These are phyloP conservation scores for Melospiza melodia DNA, from an alignment of 2,113 vertebrate species.

Conservation along the genomic window DNA sequence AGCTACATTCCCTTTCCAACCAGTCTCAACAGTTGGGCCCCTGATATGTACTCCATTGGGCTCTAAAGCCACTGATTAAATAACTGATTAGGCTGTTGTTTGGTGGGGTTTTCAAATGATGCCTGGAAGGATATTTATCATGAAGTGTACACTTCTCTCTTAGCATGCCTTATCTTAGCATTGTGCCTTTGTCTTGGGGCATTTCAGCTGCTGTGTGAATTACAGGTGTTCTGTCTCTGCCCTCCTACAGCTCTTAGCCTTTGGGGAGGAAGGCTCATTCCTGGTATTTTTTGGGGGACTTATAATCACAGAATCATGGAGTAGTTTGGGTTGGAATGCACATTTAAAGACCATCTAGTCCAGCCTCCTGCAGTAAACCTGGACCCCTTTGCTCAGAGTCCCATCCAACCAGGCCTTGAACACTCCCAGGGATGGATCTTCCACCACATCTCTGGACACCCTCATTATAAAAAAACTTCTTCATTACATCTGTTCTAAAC, in stretches of 20 bases:
- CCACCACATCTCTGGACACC: background rate
- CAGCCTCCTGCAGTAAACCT: background rate
- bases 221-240: background rate
- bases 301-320: background rate
- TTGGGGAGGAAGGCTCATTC: background rate
- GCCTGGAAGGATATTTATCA: background rate
- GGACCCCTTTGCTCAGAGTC: background rate
- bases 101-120: background rate
- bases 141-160: background rate
- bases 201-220: background rate
- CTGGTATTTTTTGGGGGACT: background rate
- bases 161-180: background rate
- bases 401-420: background rate
- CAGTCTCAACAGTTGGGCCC: background rate
- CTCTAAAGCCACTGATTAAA: background rate
- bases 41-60: background rate
- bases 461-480: background rate
- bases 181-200: accelerated
- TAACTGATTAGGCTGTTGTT: background rate
- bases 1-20: background rate
- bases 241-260: background rate
- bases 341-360: background rate
- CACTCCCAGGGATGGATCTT: background rate
- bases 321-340: background rate
- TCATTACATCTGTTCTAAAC: background rate